Evolutionary conservation across 1,140 invertebrate species (phyloP).

Genomic region (Argopecten irradians): DNA sequence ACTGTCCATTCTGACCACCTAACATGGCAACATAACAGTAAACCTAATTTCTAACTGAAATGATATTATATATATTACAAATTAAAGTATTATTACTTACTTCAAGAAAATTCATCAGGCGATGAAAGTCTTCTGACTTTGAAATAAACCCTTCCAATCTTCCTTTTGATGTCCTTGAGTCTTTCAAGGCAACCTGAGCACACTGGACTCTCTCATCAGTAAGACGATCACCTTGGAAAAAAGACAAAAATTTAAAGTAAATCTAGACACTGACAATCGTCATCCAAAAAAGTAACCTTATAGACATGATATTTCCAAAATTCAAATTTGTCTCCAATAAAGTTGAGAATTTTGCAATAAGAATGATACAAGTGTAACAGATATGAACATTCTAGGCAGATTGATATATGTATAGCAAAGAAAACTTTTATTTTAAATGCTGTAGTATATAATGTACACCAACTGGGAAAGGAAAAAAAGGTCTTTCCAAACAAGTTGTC

Average conservation of each 20-base stretch:
- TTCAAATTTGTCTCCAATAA: too few relatives aligned
- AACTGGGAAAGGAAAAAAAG: not conserved
- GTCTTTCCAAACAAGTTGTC: not conserved
- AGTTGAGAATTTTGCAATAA: not conserved
- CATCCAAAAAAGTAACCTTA: too few relatives aligned
- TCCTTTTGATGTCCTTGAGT: slow-evolving; percentile 7
- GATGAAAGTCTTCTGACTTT: not conserved
- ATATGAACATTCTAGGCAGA: not conserved
- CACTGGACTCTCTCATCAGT: slow-evolving; percentile 37
- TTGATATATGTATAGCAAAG: not conserved
- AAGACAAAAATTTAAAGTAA: too few relatives aligned
- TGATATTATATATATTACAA: too few relatives aligned
- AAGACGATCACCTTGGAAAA: slow-evolving; percentile 32
- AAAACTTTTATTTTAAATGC: not conserved
- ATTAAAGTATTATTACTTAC: too few relatives aligned
- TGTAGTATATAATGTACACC: slow-evolving; percentile 38
- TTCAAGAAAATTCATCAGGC: slow-evolving; percentile 20
- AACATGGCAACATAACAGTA: too few relatives aligned
- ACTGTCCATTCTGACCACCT: not conserved
- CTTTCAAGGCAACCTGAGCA: slow-evolving; percentile 30
- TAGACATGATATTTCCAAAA: too few relatives aligned
- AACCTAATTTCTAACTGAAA: too few relatives aligned
- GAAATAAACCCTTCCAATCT: slow-evolving; percentile 38
- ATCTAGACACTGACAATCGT: too few relatives aligned
- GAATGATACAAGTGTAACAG: not conserved